Conservation (phyloP, 2,113 vertebrate genomes). For the Dryoscopus gambensis region DNA sequence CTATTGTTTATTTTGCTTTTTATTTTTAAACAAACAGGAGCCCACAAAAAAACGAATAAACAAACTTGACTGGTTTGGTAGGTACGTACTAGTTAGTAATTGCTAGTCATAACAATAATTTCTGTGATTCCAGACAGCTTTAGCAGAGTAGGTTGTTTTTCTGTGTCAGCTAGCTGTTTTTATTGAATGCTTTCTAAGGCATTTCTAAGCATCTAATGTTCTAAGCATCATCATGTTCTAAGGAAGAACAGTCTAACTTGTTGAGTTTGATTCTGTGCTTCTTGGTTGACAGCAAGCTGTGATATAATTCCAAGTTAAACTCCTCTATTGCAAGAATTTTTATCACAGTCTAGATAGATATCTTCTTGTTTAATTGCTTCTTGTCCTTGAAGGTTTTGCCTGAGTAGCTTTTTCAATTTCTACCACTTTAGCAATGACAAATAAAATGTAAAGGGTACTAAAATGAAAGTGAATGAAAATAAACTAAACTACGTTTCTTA, state of each 20-base stretch:
- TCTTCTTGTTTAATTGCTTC: not conserved
- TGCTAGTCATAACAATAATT: not conserved
- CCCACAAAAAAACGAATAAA: not conserved
- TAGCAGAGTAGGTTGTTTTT: not conserved
- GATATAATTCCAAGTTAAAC: not conserved
- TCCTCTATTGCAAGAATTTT: not conserved
- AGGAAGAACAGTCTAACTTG: not conserved
- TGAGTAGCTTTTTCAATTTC: not conserved
- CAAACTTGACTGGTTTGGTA: not conserved
- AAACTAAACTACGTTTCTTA: not conserved
- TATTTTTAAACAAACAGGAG: not conserved
- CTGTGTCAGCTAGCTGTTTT: not conserved
- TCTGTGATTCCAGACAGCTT: not conserved
- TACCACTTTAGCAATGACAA: not conserved
- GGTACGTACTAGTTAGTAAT: not conserved
- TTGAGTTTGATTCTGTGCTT: not conserved
- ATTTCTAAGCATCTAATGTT: not conserved
- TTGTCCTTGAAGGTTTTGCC: not conserved
- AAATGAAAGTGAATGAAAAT: not conserved
- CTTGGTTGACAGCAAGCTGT: not conserved
- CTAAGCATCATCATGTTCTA: too few relatives aligned
- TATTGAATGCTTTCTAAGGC: not conserved
- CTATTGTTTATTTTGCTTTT: not conserved
- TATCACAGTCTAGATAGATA: not conserved
- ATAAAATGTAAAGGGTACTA: not conserved